phyloP scores from a whole-genome alignment of 2,888 invertebrate species.

The Phortica magna region DNA sequence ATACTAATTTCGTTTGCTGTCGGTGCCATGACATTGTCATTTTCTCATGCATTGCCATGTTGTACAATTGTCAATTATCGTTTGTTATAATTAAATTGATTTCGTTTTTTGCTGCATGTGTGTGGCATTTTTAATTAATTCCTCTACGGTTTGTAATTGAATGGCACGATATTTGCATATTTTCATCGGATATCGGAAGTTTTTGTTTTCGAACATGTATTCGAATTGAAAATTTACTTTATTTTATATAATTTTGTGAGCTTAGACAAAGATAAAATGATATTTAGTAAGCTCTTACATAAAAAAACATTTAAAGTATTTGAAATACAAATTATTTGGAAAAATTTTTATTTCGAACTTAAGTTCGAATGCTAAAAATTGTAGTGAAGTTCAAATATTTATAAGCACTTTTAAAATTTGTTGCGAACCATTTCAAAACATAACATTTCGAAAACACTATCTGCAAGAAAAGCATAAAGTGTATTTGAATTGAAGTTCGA shows the following conservation, averaged over 20 bases:
- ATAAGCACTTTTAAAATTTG: too few relatives aligned
- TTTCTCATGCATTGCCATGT: not conserved
- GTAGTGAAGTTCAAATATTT: too few relatives aligned
- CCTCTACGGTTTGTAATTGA: too few relatives aligned
- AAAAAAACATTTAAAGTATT: not conserved
- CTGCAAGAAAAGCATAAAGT: too few relatives aligned
- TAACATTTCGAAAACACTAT: too few relatives aligned
- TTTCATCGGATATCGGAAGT: not conserved
- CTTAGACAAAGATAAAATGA: not conserved
- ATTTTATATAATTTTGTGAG: not conserved
- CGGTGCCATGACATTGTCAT: not conserved
- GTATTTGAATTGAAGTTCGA: too few relatives aligned
- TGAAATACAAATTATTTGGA: not conserved
- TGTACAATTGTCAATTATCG: not conserved
- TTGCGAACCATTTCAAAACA: too few relatives aligned
- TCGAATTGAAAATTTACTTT: not conserved
- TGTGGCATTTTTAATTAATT: too few relatives aligned
- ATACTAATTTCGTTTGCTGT: not conserved
- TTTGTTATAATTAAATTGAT: not conserved
- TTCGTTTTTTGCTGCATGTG: not conserved
- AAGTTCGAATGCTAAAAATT: not conserved
- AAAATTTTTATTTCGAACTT: not conserved
- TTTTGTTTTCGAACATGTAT: not conserved
- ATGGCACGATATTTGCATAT: not conserved
- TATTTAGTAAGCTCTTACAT: not conserved